phyloP scores from a whole-genome alignment of 2,888 invertebrate species.

The Limnephilus rhombicus region DNA sequence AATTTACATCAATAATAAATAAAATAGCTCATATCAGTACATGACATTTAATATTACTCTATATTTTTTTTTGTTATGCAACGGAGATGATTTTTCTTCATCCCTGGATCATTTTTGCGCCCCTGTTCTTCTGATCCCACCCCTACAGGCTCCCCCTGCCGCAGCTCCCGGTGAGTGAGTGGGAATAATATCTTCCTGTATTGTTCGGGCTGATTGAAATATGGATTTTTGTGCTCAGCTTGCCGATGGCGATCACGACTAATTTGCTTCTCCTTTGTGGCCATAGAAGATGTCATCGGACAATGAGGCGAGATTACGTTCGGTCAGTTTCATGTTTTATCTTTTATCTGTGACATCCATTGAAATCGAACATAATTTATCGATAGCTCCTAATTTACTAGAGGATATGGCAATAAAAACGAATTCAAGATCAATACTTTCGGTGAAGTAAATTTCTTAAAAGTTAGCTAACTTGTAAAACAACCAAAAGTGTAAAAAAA shows the following conservation, averaged over 20 bases:
- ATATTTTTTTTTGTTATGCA: not conserved
- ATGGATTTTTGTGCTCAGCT: constrained; percentile 62
- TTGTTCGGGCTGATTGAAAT: constrained; percentile 65
- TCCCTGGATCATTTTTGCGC: constrained; percentile 19
- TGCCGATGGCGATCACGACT: constrained; percentile 47
- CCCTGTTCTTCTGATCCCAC: constrained; percentile 36
- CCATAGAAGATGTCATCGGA: constrained; percentile 47
- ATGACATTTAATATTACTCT: no score
- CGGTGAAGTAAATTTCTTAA: no score
- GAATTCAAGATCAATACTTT: no score
- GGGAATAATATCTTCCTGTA: constrained; percentile 58
- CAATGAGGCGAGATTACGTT: constrained; percentile 1
- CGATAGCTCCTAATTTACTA: not conserved
- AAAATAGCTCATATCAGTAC: no score
- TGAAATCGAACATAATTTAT: not conserved
- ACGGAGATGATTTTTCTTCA: not conserved
- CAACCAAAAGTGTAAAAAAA: no score
- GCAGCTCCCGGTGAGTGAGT: constrained; percentile 49
- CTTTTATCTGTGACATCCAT: not conserved
- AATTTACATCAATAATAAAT: no score
- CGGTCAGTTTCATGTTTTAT: not conserved
- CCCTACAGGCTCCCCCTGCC: constrained; percentile 51
- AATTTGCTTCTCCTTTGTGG: constrained; percentile 60
- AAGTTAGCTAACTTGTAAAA: no score
- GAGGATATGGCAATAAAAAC: not conserved